Conservation (phyloP, 2,113 vertebrate species). For the Xenopus tropicalis region UCB_Xtro_10.0 CM004444.2:174130001-174130500, state of each 20-base stretch:
- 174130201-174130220: slow-evolving; percentile 67
- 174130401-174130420: slow-evolving; percentile 49
- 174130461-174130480: slow-evolving; percentile 56
- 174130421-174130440: slow-evolving; percentile 47
- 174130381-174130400: slow-evolving; percentile 70
- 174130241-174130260: slow-evolving; percentile 79
- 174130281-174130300: slow-evolving; percentile 72
- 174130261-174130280: slow-evolving; percentile 66
- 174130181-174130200: slow-evolving; percentile 14
- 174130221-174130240: slow-evolving; percentile 78
- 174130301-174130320: slow-evolving; percentile 79
- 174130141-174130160: slow-evolving; percentile 29
- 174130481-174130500: slow-evolving; percentile 54
- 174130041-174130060: too few relatives aligned
- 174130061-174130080: too few relatives aligned
- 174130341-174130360: slow-evolving; percentile 58
- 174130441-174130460: slow-evolving; percentile 61
- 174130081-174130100: too few relatives aligned
- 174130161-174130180: slow-evolving; percentile 14
- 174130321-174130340: slow-evolving; percentile 81
- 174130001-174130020: too few relatives aligned
- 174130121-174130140: slow-evolving; percentile 7
- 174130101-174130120: too few relatives aligned
- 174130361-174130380: slow-evolving; percentile 63
- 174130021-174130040: too few relatives aligned